Base-by-base conservation (phyloP, 2,888 invertebrate genomes). In the Andrena camellia region DNA sequence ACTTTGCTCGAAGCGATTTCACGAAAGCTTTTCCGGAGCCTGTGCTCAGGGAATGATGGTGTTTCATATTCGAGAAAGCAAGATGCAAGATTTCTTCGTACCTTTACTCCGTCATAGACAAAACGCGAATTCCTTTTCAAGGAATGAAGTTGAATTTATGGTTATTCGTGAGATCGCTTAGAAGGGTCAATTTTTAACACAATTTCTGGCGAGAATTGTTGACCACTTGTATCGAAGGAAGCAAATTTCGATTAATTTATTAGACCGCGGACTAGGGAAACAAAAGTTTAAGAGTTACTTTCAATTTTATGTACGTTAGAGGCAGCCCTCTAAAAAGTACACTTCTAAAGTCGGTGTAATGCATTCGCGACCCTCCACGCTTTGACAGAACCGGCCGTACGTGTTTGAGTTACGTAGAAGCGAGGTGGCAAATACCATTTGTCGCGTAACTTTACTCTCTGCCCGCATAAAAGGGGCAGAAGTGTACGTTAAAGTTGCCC, bases 361-460 rank as follows among this genome's bases (percentile, higher is more conserved):
- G 42, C 64, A 59, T 69, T 69, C n/a, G 66, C n/a, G 70, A 64
- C 17, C 31, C 29, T 60, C 70, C 59, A 52, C 54, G 26, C 20
- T 33, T 50, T 23, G 31, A 17, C 59, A 66, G 23, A 26, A 69
- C 13, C 42, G 50, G 63, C 62, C 10, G 42, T 60, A 74, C 70
- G 59, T 70, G 66, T 66, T 69, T 64, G 64, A 74, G 62, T 68
- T 68, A 48, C 73, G 29, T 17, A 8, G 71, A n/a, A 35, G 29
- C 60, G 1, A n/a, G 42, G 66, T 73, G 60, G 67, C 78, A 78
- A 78, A 78, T 78, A 60, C 73, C 50, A 67, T 78, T 72, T 74
- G 78, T 78, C 73, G 23, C 52, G 67, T 73, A 67, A 67, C 78
- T 73, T 71, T 52, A 54, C 52, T 29, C 60, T 8, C 17, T 10